Evolutionary conservation across 2,113 vertebrate genomes (phyloP).

Genomic region (Channa argus): DNA sequence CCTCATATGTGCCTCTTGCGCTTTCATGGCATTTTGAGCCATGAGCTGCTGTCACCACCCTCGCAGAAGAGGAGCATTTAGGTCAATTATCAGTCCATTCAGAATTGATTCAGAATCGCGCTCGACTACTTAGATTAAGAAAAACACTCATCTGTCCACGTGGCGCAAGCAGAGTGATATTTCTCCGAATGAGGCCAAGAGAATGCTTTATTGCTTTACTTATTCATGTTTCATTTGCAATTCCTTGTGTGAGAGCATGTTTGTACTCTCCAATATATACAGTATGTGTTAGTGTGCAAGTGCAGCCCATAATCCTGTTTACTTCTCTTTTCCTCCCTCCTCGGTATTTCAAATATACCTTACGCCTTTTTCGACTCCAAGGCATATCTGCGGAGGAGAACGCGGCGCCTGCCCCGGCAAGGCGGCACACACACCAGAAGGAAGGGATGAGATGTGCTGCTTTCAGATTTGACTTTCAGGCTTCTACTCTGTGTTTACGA

Average conservation of each 20-base stretch:
- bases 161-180: slow-evolving; percentile 57
- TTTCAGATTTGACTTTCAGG: too few species aligned
- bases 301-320: slow-evolving; percentile 84
- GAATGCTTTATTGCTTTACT: slow-evolving; percentile 75
- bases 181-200: slow-evolving; percentile 56
- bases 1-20: slow-evolving; percentile 49
- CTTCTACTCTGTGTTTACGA: too few species aligned
- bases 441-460: slow-evolving; percentile 42
- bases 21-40: slow-evolving; percentile 51
- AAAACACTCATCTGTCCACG: slow-evolving; percentile 60
- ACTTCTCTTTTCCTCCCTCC: slow-evolving; percentile 57
- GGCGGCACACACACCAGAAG: slow-evolving; percentile 59
- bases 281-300: slow-evolving; percentile 27
- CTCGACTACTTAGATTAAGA: slow-evolving; percentile 58
- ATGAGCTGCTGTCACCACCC: slow-evolving; percentile 53
- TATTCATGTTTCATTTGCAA: slow-evolving; percentile 82
- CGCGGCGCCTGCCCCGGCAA: slow-evolving; percentile 52
- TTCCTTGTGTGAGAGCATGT: slow-evolving; percentile 46
- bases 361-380: slow-evolving; percentile 69
- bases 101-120: slow-evolving; percentile 62
- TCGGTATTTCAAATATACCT: slow-evolving; percentile 71
- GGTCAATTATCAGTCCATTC: slow-evolving; percentile 73
- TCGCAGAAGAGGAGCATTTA: slow-evolving; percentile 55
- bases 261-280: slow-evolving; percentile 41
- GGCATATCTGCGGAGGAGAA: slow-evolving; percentile 53